phyloP scores from a whole-genome alignment of 2,888 invertebrate species.

The Schrankia costaestrigalis region DNA sequence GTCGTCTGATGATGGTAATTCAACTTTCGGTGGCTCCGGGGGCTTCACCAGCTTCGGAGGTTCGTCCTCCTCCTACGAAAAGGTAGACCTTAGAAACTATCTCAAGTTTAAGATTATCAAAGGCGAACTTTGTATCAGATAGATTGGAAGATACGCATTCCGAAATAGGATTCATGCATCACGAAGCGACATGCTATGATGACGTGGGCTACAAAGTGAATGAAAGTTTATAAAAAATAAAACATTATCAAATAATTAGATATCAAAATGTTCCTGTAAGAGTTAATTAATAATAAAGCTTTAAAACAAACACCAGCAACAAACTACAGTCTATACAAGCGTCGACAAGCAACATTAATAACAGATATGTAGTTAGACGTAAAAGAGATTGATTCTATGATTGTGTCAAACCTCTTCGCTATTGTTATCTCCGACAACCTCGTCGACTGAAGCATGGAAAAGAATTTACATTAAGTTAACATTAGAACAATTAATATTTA shows the following conservation, averaged over 20 bases:
- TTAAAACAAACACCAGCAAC: constrained; percentile 38
- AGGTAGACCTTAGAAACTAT: constrained; percentile 3
- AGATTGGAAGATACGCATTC: constrained; percentile 15
- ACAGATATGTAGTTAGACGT: constrained; percentile 28
- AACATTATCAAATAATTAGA: constrained; percentile 2
- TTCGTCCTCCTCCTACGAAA: constrained; percentile 37
- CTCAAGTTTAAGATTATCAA: not conserved
- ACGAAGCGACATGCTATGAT: constrained; percentile 31
- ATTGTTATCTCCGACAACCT: constrained; percentile 62
- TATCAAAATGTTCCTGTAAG: constrained; percentile 8
- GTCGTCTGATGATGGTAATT: constrained; percentile 67
- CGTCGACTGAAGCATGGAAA: constrained; percentile 78
- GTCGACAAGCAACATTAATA: constrained; percentile 33
- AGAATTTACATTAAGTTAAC: constrained; percentile 30
- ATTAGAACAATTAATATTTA: not conserved
- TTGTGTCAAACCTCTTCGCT: constrained; percentile 71
- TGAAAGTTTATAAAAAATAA: constrained; percentile 1
- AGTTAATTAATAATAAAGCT: constrained; percentile 11
- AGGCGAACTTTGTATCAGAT: not conserved
- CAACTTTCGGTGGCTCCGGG: constrained; percentile 49
- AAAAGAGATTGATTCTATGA: constrained; percentile 37
- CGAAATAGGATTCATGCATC: constrained; percentile 22
- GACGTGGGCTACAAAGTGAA: constrained; percentile 24
- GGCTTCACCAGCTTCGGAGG: constrained; percentile 41
- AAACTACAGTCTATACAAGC: constrained; percentile 47